Percentiles rank a stretch among this genome's conserved stretches.
phyloP scores from a whole-genome alignment of 2,888 invertebrate genomes.

The Drosophila quinaria region DNA sequence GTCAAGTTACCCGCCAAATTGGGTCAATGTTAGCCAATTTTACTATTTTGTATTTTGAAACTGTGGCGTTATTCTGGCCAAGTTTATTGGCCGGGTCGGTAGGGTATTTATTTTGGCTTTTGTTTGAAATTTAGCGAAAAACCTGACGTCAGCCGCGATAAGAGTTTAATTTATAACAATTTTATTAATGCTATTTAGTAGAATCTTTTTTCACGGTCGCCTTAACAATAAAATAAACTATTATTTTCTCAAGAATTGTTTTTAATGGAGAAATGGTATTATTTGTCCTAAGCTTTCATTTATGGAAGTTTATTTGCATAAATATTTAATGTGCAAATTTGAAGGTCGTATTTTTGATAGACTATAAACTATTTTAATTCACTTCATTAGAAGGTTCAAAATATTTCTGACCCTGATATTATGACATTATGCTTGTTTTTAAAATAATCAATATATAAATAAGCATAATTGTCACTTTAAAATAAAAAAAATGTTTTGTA shows the following conservation, averaged over 20 bases:
- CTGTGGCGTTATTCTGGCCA: constrained; percentile 3
- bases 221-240: neutral
- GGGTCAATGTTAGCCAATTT: constrained; percentile 69
- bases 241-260: constrained; percentile 24
- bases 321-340: neutral
- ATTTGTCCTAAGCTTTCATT: neutral
- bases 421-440: no score
- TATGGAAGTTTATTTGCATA: neutral
- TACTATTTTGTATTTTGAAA: constrained; percentile 28
- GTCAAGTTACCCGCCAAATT: constrained; percentile 25
- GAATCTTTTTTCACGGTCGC: constrained; percentile 37
- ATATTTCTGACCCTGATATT: no score
- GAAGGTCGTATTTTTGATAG: no score
- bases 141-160: constrained; percentile 27
- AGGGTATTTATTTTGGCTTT: neutral
- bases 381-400: no score
- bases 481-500: no score
- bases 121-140: constrained; percentile 10
- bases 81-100: constrained; percentile 28
- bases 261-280: neutral
- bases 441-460: no score
- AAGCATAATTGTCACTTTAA: no score
- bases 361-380: no score
- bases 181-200: constrained; percentile 26
- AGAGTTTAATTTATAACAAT: constrained; percentile 35